Base-by-base conservation (phyloP, 2,113 vertebrate species). In the Hemibagrus wyckioides region DNA sequence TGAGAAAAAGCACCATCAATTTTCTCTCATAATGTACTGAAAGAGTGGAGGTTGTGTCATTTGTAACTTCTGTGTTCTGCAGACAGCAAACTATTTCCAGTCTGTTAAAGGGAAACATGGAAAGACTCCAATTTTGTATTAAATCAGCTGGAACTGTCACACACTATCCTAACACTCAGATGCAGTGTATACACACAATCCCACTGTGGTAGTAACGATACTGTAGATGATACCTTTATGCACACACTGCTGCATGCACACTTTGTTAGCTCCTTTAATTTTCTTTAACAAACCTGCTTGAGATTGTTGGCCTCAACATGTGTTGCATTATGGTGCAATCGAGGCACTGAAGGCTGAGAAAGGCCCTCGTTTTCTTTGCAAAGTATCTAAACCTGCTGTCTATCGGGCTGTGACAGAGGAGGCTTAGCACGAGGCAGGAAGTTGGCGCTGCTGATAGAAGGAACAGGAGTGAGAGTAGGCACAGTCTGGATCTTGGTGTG, bases 341-440 rank as follows among this genome's bases (percentile, higher is more conserved):
- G 59, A 85, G 85, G 82, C 54, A 63, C 59, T 36, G 69, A 77
- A 48, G 82, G 71, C 54, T 79, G 48, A 67, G n/a, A 21, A 36
- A 57, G 61, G 50, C 33, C 36, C 77, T 85, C 56, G 7, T 63
- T 82, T 80, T 76, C 44, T 82, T 65, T 76, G 44, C 30, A 25
- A 57, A 57, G 63, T 10, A 79, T 85, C 82, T 71, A 87, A 44
- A 71, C 71, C n/a, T 67, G 23, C 57, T 87, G 82, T 39, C 33
- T 28, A 10, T 85, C 36, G 17, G 52, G 71, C 23, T 73, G 44
- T 0, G 59, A 80, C 69, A 63, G 54, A 30, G 48, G 88, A 81
- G 76, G 86, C 85, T 92, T 50, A 83, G 87, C 3, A 50, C 83
- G 50, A 73, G 93, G 93, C 79, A 89, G 84, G 71, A 90, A 82